Evolutionary conservation across 1,140 invertebrate genomes (phyloP).

Genomic region (Asbolus verrucosus): DNA sequence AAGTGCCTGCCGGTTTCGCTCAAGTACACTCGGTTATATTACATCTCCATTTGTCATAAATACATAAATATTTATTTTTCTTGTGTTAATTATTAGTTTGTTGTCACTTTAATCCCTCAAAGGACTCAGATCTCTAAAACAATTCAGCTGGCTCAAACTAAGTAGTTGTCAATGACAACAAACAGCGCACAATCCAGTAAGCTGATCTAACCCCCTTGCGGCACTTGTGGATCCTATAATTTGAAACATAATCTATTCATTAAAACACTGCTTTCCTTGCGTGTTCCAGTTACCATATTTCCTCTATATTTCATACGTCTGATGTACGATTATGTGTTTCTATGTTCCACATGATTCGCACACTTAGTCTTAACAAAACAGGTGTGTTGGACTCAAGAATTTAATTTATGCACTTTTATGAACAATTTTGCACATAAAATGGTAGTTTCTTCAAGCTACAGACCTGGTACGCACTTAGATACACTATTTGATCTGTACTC

Average conservation of each 20-base stretch:
- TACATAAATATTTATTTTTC: background rate
- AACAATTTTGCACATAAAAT: background rate
- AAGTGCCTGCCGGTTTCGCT: conserved; percentile 7
- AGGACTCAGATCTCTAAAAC: background rate
- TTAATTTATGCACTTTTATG: conserved; percentile 21
- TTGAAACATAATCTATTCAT: conserved; percentile 39
- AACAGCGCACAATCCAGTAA: background rate
- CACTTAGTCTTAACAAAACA: conserved; percentile 12
- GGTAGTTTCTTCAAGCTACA: background rate
- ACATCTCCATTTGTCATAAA: background rate
- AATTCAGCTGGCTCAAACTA: background rate
- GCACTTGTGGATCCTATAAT: conserved; percentile 17
- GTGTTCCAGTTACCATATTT: conserved; percentile 37
- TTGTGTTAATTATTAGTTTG: conserved; percentile 1
- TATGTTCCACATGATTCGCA: conserved; percentile 23
- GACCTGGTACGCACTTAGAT: too few relatives aligned
- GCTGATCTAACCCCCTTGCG: conserved; percentile 30
- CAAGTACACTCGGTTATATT: too few relatives aligned
- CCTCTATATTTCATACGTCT: conserved; percentile 27
- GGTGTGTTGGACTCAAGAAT: background rate
- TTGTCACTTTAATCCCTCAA: background rate
- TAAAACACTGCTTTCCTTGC: conserved; percentile 35
- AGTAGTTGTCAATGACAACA: background rate
- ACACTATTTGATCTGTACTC: too few relatives aligned
- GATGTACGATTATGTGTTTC: conserved; percentile 29